Percentiles rank a stretch among this genome's conserved stretches.
phyloP scores from a whole-genome alignment of 2,888 invertebrate genomes.

The Leistus spinibarbis region DNA sequence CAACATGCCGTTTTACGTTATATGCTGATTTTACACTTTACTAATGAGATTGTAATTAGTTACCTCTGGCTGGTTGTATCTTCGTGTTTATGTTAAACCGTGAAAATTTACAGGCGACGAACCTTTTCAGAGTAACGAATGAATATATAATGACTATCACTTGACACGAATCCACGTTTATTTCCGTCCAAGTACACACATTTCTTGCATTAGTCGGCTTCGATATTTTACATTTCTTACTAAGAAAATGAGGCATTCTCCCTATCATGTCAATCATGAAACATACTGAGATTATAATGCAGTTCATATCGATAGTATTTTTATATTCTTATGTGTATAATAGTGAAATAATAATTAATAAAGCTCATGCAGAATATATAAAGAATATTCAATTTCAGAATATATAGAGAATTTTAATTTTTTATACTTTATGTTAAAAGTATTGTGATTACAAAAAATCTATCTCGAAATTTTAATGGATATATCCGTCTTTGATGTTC shows the following conservation, averaged over 20 bases:
- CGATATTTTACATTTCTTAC: neutral
- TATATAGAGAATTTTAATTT: too few relatives aligned
- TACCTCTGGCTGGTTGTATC: conserved; percentile 21
- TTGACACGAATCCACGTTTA: neutral
- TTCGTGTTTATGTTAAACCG: conserved; percentile 32
- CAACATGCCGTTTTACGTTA: neutral
- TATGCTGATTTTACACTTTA: conserved; percentile 9
- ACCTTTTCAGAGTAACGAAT: conserved; percentile 16
- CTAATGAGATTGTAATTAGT: conserved; percentile 36
- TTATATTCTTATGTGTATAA: neutral
- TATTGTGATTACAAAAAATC: too few relatives aligned
- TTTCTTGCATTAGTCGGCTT: neutral
- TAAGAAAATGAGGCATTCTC: neutral
- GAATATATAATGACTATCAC: conserved; percentile 26
- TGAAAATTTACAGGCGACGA: conserved; percentile 12
- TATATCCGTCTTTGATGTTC: too few relatives aligned
- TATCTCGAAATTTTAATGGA: too few relatives aligned
- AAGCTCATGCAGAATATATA: too few relatives aligned
- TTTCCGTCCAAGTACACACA: neutral
- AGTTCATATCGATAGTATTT: neutral
- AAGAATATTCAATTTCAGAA: too few relatives aligned
- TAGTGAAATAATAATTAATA: too few relatives aligned
- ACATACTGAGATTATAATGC: neutral
- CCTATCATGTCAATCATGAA: neutral
- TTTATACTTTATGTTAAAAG: too few relatives aligned